phyloP scores from a whole-genome alignment of 2,113 vertebrate species.

The Mandrillus leucophaeus region DNA sequence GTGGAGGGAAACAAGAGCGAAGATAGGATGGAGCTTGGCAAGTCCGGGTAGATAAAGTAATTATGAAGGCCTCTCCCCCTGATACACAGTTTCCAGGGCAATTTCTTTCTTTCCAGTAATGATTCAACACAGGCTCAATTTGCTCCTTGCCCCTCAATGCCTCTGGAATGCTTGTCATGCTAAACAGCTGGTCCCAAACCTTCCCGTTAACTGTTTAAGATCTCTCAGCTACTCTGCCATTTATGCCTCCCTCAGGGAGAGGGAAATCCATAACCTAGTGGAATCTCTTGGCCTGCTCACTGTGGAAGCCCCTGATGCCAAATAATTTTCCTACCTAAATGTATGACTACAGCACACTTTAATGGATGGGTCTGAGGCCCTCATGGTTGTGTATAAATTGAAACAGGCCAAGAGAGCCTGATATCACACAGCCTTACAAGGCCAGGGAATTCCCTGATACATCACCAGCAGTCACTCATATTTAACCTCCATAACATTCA shows the following conservation, averaged over 20 bases:
- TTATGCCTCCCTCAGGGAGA: not conserved
- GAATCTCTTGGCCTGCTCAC: fast-evolving
- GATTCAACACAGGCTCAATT: not conserved
- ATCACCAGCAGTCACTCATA: not conserved
- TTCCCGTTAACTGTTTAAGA: not conserved
- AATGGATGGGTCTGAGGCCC: not conserved
- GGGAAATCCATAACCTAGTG: not conserved
- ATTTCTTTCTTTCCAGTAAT: not conserved
- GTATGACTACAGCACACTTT: not conserved
- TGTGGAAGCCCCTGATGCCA: not conserved
- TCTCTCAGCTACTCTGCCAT: not conserved
- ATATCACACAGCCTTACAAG: not conserved
- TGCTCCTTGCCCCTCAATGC: not conserved
- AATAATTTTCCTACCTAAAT: not conserved
- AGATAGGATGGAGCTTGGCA: not conserved
- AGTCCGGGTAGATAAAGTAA: not conserved
- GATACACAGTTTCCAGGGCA: not conserved
- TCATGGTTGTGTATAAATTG: not conserved
- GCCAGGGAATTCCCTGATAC: not conserved
- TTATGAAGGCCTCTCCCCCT: not conserved
- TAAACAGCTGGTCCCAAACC: not conserved
- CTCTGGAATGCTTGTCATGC: not conserved
- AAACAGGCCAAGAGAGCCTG: not conserved
- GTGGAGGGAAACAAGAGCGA: not conserved
- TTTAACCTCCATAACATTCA: not conserved